phyloP scores from a whole-genome alignment of 2,797 vertebrate species.

The Triplophysa bombifrons region DNA sequence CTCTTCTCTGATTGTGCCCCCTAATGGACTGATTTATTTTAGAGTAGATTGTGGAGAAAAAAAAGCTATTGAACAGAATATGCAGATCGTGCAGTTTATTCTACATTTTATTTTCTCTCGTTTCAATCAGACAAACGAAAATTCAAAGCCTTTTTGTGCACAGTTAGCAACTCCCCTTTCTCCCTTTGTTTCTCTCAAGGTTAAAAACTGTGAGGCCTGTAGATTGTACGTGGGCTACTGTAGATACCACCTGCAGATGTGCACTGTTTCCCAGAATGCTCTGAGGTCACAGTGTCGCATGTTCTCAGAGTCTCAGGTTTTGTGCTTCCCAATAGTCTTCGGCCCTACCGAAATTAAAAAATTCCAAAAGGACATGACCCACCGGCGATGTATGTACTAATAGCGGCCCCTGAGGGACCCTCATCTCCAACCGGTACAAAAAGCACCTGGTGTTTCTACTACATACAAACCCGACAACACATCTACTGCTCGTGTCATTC shows the following conservation, averaged over 20 bases:
- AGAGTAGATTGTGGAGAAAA: conserved; percentile 32
- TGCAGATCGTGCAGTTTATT: conserved; percentile 19
- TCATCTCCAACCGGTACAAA: conserved; percentile 31
- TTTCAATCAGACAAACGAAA: conserved; percentile 5
- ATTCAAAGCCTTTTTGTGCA: conserved; percentile 19
- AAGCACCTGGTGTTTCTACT: conserved; percentile 31
- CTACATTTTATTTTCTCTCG: conserved; percentile 18
- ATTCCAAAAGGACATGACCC: conserved; percentile 13
- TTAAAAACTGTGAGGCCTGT: conserved; percentile 17
- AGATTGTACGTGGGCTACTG: conserved; percentile 29
- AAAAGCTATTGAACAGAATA: conserved; percentile 26
- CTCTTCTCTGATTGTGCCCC: conserved; percentile 42
- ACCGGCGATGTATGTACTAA: background rate
- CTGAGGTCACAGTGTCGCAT: conserved; percentile 12
- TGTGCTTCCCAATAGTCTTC: conserved; percentile 18
- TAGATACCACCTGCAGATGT: conserved; percentile 34
- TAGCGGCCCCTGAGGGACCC: conserved; percentile 33
- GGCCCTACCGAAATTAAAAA: background rate
- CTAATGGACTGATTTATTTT: conserved; percentile 53
- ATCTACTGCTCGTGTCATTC: conserved; percentile 20
- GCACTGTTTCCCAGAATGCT: conserved; percentile 17
- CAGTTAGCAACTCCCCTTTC: conserved; percentile 41
- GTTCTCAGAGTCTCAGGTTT: conserved; percentile 32
- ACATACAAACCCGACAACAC: conserved; percentile 12
- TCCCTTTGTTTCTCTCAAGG: conserved; percentile 49